These are phyloP conservation scores for Ceramica pisi DNA, from an alignment of 2,888 invertebrate genomes.

Conservation along the genomic window DNA sequence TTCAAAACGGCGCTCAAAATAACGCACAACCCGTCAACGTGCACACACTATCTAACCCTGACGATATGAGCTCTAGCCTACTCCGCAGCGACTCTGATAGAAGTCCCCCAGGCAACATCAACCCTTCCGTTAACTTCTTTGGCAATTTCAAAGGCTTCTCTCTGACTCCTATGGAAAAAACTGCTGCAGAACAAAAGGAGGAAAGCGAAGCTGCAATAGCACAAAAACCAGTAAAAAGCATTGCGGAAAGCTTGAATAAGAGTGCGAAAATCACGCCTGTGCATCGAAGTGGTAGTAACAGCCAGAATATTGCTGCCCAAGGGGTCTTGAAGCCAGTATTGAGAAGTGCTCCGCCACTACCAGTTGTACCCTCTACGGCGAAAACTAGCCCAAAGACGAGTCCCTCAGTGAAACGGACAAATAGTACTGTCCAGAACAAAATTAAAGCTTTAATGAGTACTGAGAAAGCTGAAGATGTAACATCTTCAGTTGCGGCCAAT, in stretches of 20 bases:
- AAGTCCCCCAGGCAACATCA: constrained; percentile 86
- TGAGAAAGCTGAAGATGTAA: constrained; percentile 83
- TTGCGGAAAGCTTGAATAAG: constrained; percentile 71
- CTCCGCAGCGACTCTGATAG: constrained; percentile 89
- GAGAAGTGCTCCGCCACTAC: constrained; percentile 92
- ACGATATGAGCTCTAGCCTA: constrained; percentile 93
- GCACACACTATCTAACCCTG: constrained; percentile 91
- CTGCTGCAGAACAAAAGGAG: constrained; percentile 62
- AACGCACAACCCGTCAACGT: constrained; percentile 84
- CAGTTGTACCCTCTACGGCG: constrained; percentile 88
- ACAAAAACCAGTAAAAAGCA: constrained; percentile 55
- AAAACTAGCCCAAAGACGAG: constrained; percentile 82
- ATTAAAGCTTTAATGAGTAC: constrained; percentile 85
- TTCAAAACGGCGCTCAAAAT: constrained; percentile 82
- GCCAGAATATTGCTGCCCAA: constrained; percentile 80
- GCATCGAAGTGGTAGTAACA: constrained; percentile 84
- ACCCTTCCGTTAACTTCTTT: constrained; percentile 92
- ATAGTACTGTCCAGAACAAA: constrained; percentile 84
- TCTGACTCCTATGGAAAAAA: constrained; percentile 92
- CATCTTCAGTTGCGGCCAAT: constrained; percentile 83
- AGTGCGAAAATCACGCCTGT: constrained; percentile 91
- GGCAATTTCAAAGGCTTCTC: constrained; percentile 97
- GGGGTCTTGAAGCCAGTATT: constrained; percentile 86
- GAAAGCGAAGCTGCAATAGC: constrained; percentile 55
- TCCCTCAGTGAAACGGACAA: constrained; percentile 83